These are phyloP conservation scores for Leguminivora glycinivorella DNA, from an alignment of 1,140 invertebrate genomes.

Conservation along the genomic window DNA sequence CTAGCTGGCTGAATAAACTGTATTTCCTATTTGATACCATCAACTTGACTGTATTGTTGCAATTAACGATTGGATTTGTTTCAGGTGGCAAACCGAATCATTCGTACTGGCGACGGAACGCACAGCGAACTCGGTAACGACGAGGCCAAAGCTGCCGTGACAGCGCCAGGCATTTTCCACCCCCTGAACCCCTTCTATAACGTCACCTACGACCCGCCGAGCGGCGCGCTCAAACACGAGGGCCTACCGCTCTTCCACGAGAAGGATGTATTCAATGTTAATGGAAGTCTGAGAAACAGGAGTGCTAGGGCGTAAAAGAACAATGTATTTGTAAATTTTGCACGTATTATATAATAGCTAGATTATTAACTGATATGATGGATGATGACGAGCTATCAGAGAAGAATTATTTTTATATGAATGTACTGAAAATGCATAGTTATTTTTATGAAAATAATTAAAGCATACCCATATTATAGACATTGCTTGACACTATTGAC, in stretches of 20 bases:
- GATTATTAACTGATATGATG: too few species aligned
- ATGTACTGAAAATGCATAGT: too few species aligned
- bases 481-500: too few species aligned
- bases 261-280: conserved; percentile 48
- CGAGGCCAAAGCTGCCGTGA: conserved; percentile 47
- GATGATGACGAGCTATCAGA: too few species aligned
- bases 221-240: conserved; percentile 48
- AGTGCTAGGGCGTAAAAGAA: conserved; percentile 28
- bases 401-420: too few species aligned
- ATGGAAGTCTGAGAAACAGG: conserved; percentile 29
- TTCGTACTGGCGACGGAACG: conserved; percentile 60
- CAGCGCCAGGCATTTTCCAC: conserved; percentile 53
- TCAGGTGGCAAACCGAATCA: conserved; percentile 56
- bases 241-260: conserved; percentile 61
- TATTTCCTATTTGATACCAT: too few species aligned
- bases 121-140: conserved; percentile 60
- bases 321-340: too few species aligned
- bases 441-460: too few species aligned
- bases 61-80: too few species aligned
- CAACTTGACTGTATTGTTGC: background rate
- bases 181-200: conserved; percentile 64
- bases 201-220: conserved; percentile 49
- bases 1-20: too few species aligned
- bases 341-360: too few species aligned
- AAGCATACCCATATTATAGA: too few species aligned